Conservation (phyloP, 1,140 invertebrate genomes). For the Aphelenchoides besseyi region DNA sequence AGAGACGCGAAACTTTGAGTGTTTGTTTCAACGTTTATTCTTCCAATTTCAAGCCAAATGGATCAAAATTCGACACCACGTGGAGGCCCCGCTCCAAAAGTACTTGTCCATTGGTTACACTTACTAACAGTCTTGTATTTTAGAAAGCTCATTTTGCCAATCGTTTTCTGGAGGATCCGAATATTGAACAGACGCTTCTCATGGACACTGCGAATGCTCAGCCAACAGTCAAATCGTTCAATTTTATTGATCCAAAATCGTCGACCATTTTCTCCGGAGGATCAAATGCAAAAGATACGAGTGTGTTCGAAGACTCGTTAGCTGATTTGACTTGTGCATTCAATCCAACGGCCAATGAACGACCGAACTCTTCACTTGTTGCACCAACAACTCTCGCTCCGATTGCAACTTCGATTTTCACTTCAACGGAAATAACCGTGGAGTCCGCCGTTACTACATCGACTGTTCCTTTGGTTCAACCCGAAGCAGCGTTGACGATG, state of each 20-base stretch:
- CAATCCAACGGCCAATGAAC: too few species aligned
- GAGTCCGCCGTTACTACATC: too few species aligned
- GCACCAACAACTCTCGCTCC: not conserved
- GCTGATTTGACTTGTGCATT: not conserved
- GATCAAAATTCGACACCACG: conserved; percentile 6
- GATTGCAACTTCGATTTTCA: too few species aligned
- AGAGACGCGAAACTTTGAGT: not conserved
- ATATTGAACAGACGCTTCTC: not conserved
- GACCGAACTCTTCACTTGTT: too few species aligned
- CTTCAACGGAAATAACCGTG: too few species aligned
- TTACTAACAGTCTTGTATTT: not conserved
- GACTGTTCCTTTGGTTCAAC: too few species aligned
- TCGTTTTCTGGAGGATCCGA: not conserved
- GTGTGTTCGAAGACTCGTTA: not conserved
- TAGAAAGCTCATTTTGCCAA: not conserved
- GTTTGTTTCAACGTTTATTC: not conserved
- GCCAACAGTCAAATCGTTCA: not conserved
- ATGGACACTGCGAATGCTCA: not conserved
- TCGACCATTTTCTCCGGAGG: not conserved
- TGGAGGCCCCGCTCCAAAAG: conserved; percentile 9
- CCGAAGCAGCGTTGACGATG: too few species aligned
- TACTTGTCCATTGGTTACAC: not conserved
- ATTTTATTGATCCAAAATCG: not conserved
- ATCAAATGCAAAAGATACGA: not conserved
- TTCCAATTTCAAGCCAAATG: not conserved